Evolutionary conservation across 2,113 vertebrate genomes (phyloP).

Genomic region (Plecturocebus donacophilus): DNA sequence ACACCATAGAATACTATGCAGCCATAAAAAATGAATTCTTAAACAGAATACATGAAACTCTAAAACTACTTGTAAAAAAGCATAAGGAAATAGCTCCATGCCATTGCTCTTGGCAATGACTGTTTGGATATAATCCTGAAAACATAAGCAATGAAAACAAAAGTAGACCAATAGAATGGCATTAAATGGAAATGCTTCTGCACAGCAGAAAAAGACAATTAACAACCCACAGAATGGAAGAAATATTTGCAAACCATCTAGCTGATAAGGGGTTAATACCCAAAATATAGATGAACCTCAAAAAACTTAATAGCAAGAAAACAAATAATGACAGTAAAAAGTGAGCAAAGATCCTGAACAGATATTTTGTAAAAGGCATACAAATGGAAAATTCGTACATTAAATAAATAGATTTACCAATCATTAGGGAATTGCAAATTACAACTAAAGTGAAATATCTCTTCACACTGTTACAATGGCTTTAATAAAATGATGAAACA

Average conservation of each 20-base stretch:
- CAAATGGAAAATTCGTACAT: neutral
- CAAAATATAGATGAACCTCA: neutral
- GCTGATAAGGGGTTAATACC: neutral
- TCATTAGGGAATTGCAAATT: neutral
- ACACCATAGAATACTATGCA: no score
- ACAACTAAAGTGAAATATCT: neutral
- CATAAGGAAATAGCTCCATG: neutral
- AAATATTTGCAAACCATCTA: neutral
- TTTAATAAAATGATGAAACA: neutral
- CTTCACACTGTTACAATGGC: neutral
- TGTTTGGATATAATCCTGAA: neutral
- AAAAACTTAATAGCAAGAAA: neutral
- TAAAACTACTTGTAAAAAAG: neutral
- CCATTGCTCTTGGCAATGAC: neutral
- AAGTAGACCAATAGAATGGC: neutral
- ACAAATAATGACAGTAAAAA: neutral
- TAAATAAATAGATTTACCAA: neutral
- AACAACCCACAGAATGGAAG: neutral
- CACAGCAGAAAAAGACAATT: neutral
- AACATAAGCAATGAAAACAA: neutral
- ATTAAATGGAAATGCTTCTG: neutral
- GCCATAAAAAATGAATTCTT: neutral
- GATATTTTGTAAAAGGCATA: neutral
- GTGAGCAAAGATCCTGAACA: neutral
- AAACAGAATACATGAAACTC: neutral